Evolutionary conservation across 2,113 vertebrate genomes (phyloP).

Genomic region (Scartelaos histophorus): DNA sequence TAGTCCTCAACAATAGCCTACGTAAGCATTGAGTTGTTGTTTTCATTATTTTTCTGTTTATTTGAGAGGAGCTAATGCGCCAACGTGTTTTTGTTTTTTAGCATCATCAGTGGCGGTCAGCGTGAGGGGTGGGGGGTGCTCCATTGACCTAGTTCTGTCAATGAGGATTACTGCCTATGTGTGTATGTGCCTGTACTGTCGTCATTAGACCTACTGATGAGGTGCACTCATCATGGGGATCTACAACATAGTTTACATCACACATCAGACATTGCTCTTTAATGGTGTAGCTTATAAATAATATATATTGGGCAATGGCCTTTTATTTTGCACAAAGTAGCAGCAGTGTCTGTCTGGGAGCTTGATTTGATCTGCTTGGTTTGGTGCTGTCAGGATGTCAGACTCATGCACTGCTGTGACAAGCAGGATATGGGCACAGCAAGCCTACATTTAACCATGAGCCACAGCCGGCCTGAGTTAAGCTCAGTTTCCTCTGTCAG

Average conservation of each 20-base stretch:
- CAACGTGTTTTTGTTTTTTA: conserved; percentile 58
- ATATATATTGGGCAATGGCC: no score
- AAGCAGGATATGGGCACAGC: conserved; percentile 71
- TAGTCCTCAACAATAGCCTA: no score
- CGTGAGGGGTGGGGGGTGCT: conserved; percentile 45
- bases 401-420: conserved; percentile 36
- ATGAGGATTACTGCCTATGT: conserved; percentile 63
- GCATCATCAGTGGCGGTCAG: conserved; percentile 40
- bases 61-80: conserved; percentile 3
- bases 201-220: conserved; percentile 23
- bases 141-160: conserved; percentile 80
- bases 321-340: not conserved
- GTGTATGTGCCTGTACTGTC: conserved; percentile 13
- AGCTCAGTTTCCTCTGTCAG: conserved; percentile 57
- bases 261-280: not conserved
- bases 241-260: conserved; percentile 2
- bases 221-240: conserved; percentile 3
- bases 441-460: conserved; percentile 52
- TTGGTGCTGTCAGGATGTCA: conserved; percentile 17
- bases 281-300: no score
- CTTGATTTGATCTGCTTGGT: not conserved
- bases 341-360: not conserved
- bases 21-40: not conserved
- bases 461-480: conserved; percentile 56
- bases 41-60: not conserved